Conservation (phyloP, 1,140 invertebrate species). For the Asbolus verrucosus region DNA sequence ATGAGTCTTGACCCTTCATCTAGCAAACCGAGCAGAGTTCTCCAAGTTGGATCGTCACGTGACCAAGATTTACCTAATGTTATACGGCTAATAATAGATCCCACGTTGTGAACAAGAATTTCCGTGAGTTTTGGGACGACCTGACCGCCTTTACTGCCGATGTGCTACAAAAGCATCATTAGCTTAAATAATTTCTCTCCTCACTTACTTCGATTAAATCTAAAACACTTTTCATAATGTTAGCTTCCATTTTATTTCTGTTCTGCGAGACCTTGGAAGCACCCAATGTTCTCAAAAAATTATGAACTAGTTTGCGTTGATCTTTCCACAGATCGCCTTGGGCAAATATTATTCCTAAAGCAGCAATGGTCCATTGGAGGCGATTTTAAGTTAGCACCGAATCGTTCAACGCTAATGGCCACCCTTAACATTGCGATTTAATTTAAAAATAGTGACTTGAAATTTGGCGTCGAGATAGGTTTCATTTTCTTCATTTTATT, state of each 20-base stretch:
- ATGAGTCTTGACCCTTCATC: constrained; percentile 84
- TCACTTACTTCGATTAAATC: constrained; percentile 74
- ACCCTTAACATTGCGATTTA: too few species aligned
- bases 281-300: constrained; percentile 81
- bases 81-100: constrained; percentile 80
- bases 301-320: constrained; percentile 80
- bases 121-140: constrained; percentile 66
- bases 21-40: constrained; percentile 78
- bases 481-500: too few species aligned
- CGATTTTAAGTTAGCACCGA: too few species aligned
- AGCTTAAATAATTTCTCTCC: too few species aligned
- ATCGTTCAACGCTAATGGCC: constrained; percentile 14
- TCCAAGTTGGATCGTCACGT: constrained; percentile 78
- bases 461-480: too few species aligned
- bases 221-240: constrained; percentile 73
- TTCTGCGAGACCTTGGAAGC: constrained; percentile 70
- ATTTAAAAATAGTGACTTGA: too few species aligned
- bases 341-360: constrained; percentile 83
- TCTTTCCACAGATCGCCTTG: constrained; percentile 86
- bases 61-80: constrained; percentile 80
- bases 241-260: constrained; percentile 74
- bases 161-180: constrained; percentile 64
- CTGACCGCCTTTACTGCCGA: constrained; percentile 52
- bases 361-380: too few species aligned
- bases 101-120: constrained; percentile 76